Base-by-base conservation (phyloP, 2,113 vertebrate genomes). In the Rafetus swinhoei region DNA sequence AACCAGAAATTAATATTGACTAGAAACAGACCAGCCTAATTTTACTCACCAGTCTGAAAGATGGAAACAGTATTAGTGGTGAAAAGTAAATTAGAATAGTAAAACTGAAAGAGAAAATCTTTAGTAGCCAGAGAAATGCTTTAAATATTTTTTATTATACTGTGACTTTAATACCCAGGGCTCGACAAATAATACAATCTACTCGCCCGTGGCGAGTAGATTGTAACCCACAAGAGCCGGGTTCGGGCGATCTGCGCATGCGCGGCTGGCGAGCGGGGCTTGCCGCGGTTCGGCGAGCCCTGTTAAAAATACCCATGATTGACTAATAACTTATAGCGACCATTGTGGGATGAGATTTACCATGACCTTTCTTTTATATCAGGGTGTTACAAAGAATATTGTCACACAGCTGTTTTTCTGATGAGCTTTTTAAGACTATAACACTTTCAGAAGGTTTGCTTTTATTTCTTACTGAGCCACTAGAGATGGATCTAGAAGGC, bases 271-370 rank as follows among this genome's bases (percentile, higher is more conserved):
- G n/a, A n/a, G n/a, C n/a, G n/a, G n/a, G n/a, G n/a, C n/a, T n/a
- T n/a, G n/a, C n/a, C n/a, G n/a, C n/a, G n/a, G n/a, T n/a, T n/a
- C n/a, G n/a, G n/a, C n/a, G n/a, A n/a, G n/a, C n/a, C n/a, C n/a
- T n/a, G n/a, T n/a, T n/a, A n/a, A n/a, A n/a, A 95, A 60, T 12
- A 9, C 8, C 88, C 54, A 6, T 0, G 69, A 3, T 16, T 0
- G 39, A 3, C 14, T 53, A n/a, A 0, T 2, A 16, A 2, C 60
- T 86, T 93, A 25, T 74, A 88, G 18, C 21, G 65, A 72, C 65
- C 65, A 72, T 4, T 35, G n/a, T 69, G n/a, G n/a, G n/a, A 72
- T 35, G 32, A 72, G 65, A 19, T 19, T 24, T 77, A 77, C 24
- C 45, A 50, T 77, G 13, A 10, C 72, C 12, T 22, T 16, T 76